Evolutionary conservation across 2,888 invertebrate genomes (phyloP).

Genomic region (Neocrepidodera transversa): DNA sequence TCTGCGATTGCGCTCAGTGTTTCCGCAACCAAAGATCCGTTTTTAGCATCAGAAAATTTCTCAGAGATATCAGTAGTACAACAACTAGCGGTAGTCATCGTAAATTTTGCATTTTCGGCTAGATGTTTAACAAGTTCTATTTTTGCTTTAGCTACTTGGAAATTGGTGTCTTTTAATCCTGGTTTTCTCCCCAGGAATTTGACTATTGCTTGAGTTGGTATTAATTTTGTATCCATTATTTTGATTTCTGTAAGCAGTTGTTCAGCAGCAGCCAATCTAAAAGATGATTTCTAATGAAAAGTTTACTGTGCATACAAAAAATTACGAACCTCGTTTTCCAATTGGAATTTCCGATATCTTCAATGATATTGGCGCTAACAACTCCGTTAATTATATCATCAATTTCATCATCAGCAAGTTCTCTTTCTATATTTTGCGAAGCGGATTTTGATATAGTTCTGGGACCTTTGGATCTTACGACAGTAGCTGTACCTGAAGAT

Average conservation of each 20-base stretch:
- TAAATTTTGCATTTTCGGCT: slow-evolving; percentile 77
- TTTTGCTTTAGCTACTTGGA: slow-evolving; percentile 85
- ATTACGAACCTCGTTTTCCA: slow-evolving; percentile 74
- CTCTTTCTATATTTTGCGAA: slow-evolving; percentile 65
- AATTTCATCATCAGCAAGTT: slow-evolving; percentile 79
- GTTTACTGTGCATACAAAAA: too few relatives aligned
- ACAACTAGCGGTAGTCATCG: slow-evolving; percentile 75
- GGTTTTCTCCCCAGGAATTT: slow-evolving; percentile 81
- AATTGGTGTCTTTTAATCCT: slow-evolving; percentile 88
- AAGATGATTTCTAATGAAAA: too few relatives aligned
- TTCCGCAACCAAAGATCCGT: slow-evolving; percentile 72
- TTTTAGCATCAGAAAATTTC: slow-evolving; percentile 85
- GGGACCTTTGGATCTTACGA: slow-evolving; percentile 48
- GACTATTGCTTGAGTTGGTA: slow-evolving; percentile 78
- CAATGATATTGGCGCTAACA: slow-evolving; percentile 68
- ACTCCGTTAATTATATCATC: slow-evolving; percentile 74
- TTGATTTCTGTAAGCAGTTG: slow-evolving; percentile 70
- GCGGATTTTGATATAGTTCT: slow-evolving; percentile 38
- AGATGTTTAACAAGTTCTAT: slow-evolving; percentile 81
- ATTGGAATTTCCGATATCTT: slow-evolving; percentile 76
- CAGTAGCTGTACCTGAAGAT: slow-evolving; percentile 47
- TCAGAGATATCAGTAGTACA: slow-evolving; percentile 83
- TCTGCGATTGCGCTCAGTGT: slow-evolving; percentile 80
- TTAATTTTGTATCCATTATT: slow-evolving; percentile 68
- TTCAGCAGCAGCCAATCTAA: slow-evolving; percentile 76